Evolutionary conservation across 1,140 invertebrate genomes (phyloP).

Genomic region (Carposina sasakii): DNA sequence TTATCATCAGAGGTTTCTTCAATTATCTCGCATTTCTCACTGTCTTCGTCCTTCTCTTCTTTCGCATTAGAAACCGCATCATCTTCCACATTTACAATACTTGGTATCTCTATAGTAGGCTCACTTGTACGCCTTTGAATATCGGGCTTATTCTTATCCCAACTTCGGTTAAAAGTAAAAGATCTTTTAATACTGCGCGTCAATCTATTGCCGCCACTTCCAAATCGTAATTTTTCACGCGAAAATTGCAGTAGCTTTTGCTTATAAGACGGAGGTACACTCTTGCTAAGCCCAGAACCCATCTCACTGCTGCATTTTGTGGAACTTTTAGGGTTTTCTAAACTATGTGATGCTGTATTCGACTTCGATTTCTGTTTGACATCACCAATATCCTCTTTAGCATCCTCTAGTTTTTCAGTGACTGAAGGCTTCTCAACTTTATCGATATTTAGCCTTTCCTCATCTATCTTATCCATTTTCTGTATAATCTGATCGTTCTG

Average conservation of each 20-base stretch:
- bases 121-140: constrained; percentile 61
- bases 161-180: constrained; percentile 62
- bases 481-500: constrained; percentile 38
- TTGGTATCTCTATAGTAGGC: constrained; percentile 51
- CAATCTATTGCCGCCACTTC: constrained; percentile 61
- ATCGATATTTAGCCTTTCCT: constrained; percentile 48
- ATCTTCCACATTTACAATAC: constrained; percentile 36
- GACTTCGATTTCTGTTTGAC: constrained; percentile 48
- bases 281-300: constrained; percentile 64
- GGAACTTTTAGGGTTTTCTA: constrained; percentile 63
- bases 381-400: constrained; percentile 30
- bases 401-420: constrained; percentile 18
- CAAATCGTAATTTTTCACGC: constrained; percentile 64
- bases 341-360: constrained; percentile 60
- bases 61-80: constrained; percentile 50
- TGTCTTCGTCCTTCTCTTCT: constrained; percentile 59
- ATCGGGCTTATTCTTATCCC: constrained; percentile 61
- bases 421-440: constrained; percentile 27
- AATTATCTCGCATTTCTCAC: constrained; percentile 59
- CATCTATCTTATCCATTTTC: constrained; percentile 63
- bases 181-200: constrained; percentile 69
- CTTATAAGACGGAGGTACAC: constrained; percentile 69
- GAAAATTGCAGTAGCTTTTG: constrained; percentile 69
- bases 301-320: constrained; percentile 61
- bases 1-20: constrained; percentile 57